Conservation (phyloP, 2,113 vertebrate genomes). For the Lanius collurio region DNA sequence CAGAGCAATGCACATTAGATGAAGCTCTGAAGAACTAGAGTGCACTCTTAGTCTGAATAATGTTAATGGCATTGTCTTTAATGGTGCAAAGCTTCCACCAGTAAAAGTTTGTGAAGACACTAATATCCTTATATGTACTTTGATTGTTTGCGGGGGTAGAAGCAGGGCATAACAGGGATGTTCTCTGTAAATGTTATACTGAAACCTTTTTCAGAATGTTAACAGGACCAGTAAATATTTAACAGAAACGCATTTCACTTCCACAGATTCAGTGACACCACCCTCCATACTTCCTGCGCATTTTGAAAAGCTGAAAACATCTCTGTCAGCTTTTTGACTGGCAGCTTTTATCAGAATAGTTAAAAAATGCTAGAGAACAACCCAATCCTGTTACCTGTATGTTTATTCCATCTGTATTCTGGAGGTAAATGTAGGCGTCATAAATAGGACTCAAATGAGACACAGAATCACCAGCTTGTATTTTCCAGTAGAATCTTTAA, state of each 20-base stretch:
- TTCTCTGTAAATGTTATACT: neutral
- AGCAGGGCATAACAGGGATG: neutral
- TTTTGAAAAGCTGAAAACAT: neutral
- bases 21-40: neutral
- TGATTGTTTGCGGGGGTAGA: neutral
- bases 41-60: neutral
- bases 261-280: neutral
- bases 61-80: neutral
- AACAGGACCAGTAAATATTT: neutral
- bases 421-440: constrained; percentile 32
- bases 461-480: constrained; percentile 37
- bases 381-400: neutral
- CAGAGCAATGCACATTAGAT: neutral
- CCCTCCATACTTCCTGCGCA: neutral
- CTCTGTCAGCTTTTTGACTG: constrained; percentile 31
- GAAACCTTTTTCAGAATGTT: neutral
- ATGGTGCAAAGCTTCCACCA: neutral
- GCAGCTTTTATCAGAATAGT: constrained; percentile 48
- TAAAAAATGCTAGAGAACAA: neutral
- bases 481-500: constrained; percentile 42
- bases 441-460: constrained; percentile 43
- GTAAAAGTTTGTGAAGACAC: neutral
- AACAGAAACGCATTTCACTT: neutral
- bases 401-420: constrained; percentile 25
- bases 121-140: neutral